Conservation (phyloP, 2,797 vertebrate species). For the Coracias cyanogaster region DNA sequence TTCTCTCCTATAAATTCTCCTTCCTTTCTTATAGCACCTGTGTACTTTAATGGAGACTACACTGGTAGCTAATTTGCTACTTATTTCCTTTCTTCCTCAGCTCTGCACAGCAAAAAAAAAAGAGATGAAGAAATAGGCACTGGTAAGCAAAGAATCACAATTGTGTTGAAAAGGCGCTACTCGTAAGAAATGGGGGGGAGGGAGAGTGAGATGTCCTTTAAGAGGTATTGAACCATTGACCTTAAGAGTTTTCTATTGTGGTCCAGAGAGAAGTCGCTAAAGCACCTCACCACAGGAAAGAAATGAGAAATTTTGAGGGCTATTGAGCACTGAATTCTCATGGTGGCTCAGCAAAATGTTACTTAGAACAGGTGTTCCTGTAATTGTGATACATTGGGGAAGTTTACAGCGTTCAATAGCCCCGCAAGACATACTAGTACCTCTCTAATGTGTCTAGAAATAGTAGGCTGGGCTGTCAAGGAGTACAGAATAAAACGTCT, state of each 20-base stretch:
- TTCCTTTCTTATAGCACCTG: neutral
- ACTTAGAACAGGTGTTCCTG: slow-evolving; percentile 76
- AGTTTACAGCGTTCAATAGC: slow-evolving; percentile 52
- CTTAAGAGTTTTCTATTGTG: slow-evolving; percentile 72
- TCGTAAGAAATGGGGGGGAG: neutral
- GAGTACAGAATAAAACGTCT: neutral
- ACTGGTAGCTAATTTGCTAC: neutral
- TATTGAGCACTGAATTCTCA: slow-evolving; percentile 80
- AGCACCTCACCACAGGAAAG: slow-evolving; percentile 78
- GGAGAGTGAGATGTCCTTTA: neutral
- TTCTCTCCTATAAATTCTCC: neutral
- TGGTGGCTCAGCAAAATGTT: slow-evolving; percentile 71
- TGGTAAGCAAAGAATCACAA: slow-evolving; percentile 17
- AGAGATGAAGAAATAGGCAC: neutral
- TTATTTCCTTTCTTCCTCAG: neutral
- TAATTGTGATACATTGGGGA: slow-evolving; percentile 65
- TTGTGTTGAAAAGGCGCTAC: neutral
- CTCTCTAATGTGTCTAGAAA: slow-evolving; percentile 35
- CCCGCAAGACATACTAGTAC: slow-evolving; percentile 37
- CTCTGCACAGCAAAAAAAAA: neutral
- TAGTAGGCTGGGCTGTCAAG: slow-evolving; percentile 37
- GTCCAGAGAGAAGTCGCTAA: slow-evolving; percentile 63
- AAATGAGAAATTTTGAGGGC: slow-evolving; percentile 85
- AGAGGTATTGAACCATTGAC: slow-evolving; percentile 63
- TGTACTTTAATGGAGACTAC: neutral